Conservation (phyloP, 2,888 invertebrate species). For the Amaurobius ferox region DNA sequence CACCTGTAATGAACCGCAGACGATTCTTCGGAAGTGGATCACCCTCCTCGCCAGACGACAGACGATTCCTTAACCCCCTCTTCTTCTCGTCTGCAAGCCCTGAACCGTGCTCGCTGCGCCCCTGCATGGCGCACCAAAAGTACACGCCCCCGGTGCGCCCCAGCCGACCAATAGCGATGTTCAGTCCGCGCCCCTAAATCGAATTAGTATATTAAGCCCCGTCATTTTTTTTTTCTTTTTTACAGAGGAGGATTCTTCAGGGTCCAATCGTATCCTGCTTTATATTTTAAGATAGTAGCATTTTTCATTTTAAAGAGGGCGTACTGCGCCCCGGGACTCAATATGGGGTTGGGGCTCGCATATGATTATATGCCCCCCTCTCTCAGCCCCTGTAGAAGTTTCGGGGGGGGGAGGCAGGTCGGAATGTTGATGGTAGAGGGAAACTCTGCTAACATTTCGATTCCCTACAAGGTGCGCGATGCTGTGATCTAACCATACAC, state of each 20-base stretch:
- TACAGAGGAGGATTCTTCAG: slow-evolving; percentile 31
- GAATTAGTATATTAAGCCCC: slow-evolving; percentile 55
- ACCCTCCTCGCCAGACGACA: slow-evolving; percentile 39
- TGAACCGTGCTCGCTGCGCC: slow-evolving; percentile 39
- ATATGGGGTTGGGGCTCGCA: slow-evolving; percentile 19
- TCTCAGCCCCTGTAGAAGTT: neutral
- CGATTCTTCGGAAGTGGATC: slow-evolving; percentile 34
- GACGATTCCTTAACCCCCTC: slow-evolving; percentile 41
- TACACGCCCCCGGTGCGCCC: slow-evolving; percentile 54
- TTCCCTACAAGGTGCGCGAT: neutral
- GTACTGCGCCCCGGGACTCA: slow-evolving; percentile 24
- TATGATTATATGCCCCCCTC: neutral
- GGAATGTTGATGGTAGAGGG: slow-evolving; percentile 1
- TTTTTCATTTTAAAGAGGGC: slow-evolving; percentile 14
- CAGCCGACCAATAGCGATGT: slow-evolving; percentile 33
- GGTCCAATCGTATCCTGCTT: slow-evolving; percentile 28
- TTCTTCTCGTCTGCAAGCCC: slow-evolving; percentile 41
- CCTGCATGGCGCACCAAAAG: slow-evolving; percentile 27
- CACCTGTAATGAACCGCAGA: slow-evolving; percentile 56
- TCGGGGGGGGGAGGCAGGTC: neutral
- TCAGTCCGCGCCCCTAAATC: slow-evolving; percentile 52
- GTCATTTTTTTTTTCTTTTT: slow-evolving; percentile 34
- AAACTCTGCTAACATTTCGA: neutral
- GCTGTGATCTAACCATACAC: no score
- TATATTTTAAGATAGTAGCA: neutral